A percentile compares a stretch with the other conserved stretches of the same genome.
phyloP scores from a whole-genome alignment of 2,797 vertebrate species.

The Poliocrania exsul region DNA sequence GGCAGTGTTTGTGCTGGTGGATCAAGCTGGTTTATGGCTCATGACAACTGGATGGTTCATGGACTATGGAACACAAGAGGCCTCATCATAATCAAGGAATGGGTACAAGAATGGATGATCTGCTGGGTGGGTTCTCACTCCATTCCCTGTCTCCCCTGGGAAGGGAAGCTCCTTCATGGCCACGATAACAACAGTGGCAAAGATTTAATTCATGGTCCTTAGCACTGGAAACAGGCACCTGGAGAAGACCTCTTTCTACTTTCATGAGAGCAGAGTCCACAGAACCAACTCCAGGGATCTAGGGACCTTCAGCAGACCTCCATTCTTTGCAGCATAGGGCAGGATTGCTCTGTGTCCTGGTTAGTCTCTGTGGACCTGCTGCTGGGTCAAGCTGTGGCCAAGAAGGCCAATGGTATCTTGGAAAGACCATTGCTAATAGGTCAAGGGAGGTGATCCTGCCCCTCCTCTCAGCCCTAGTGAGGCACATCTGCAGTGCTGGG shows the following conservation, averaged over 20 bases:
- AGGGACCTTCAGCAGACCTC: neutral
- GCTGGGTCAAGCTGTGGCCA: neutral
- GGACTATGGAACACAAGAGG: neutral
- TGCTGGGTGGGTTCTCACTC: neutral
- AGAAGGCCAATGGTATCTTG: neutral
- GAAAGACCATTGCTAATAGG: neutral
- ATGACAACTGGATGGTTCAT: neutral
- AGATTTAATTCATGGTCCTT: neutral
- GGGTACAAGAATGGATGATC: neutral
- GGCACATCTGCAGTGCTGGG: neutral
- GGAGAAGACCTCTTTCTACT: neutral
- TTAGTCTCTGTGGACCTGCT: neutral
- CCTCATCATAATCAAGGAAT: neutral
- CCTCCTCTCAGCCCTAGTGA: neutral
- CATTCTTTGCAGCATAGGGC: neutral
- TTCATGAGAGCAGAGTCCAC: neutral
- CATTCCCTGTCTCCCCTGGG: neutral
- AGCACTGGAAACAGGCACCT: neutral
- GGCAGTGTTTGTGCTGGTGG: neutral
- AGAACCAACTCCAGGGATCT: neutral
- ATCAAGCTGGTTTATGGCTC: neutral
- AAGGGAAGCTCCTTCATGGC: neutral
- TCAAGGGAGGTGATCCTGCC: neutral
- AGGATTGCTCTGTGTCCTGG: neutral
- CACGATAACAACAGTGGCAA: neutral